Base-by-base conservation (phyloP, 2,113 vertebrate species). In the Actenoides hombroni region DNA sequence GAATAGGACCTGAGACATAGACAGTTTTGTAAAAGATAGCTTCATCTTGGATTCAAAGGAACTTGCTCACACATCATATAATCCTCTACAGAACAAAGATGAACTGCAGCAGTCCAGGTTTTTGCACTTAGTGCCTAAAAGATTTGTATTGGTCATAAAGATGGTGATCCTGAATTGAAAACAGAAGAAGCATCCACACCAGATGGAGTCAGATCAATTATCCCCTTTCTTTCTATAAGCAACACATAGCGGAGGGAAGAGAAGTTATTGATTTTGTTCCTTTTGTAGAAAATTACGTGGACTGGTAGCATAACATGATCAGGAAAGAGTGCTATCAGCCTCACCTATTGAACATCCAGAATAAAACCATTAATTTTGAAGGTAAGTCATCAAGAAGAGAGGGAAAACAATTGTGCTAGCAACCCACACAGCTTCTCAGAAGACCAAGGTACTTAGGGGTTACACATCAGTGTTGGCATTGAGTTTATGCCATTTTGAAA, bases 31-130 rank as follows among this genome's bases (percentile, higher is more conserved):
- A n/a, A 42, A 40, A 40, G 40, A 40, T 11, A 40, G 40, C 13
- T 40, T 40, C 40, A 40, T 40, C 40, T 40, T 40, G 40, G 40
- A 73, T 60, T 21, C 57, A 69, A 83, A 53, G 21, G 12, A 80
- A 28, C n/a, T 35, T 35, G 4, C 51, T 89, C 13, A 53, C 4
- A 26, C 0, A 0, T 44, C 13, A 15, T 31, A 16, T 29, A 71
- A 35, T 60, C 33, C 64, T 61, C 31, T 74, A 54, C 31, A 76
- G 40, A 80, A 39, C 19, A 35, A 78, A 82, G 44, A 48, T 24
- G 12, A 86, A 79, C 44, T 46, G 7, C 12, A 74, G 24, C 39
- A 23, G 10, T 71, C 28, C 17, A 2, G 3, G 53, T 71, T 80
- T 92, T 60, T 33, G 9, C 19, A 49, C 23, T 74, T 84, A 4